These are phyloP conservation scores for Sebastolobus altivelis DNA, from an alignment of 2,797 vertebrate genomes.

Conservation along the genomic window DNA sequence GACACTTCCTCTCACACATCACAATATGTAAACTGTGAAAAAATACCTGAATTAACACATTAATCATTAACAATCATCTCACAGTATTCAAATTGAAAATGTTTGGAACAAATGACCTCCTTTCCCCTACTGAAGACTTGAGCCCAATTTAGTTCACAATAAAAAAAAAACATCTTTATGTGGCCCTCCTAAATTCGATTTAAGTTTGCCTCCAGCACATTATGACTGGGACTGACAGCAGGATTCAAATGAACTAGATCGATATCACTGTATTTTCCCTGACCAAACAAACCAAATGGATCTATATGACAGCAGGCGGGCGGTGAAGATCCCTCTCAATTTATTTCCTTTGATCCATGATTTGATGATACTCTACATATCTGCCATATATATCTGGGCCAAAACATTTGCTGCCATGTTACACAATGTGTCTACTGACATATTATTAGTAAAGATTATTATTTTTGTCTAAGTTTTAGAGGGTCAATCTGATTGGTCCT, in stretches of 20 bases:
- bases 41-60: background rate
- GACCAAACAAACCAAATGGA: constrained; percentile 10
- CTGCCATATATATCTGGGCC: background rate
- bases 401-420: constrained; percentile 16
- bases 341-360: constrained; percentile 31
- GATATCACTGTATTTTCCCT: background rate
- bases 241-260: background rate
- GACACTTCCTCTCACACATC: background rate
- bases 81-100: background rate
- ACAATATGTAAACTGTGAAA: background rate
- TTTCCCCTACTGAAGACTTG: background rate
- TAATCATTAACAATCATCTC: background rate
- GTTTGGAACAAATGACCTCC: background rate
- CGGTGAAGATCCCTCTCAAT: constrained; percentile 3
- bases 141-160: background rate
- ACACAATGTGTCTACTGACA: background rate
- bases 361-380: constrained; percentile 5
- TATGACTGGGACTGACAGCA: background rate
- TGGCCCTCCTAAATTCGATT: background rate
- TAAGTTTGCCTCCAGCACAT: background rate
- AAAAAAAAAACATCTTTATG: background rate
- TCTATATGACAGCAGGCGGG: background rate
- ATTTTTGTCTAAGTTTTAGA: constrained; percentile 1
- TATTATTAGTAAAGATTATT: background rate
- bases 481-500: constrained; percentile 11